These are phyloP conservation scores for Galago senegalensis DNA, from an alignment of 2,797 vertebrate genomes.

Conservation along the genomic window DNA sequence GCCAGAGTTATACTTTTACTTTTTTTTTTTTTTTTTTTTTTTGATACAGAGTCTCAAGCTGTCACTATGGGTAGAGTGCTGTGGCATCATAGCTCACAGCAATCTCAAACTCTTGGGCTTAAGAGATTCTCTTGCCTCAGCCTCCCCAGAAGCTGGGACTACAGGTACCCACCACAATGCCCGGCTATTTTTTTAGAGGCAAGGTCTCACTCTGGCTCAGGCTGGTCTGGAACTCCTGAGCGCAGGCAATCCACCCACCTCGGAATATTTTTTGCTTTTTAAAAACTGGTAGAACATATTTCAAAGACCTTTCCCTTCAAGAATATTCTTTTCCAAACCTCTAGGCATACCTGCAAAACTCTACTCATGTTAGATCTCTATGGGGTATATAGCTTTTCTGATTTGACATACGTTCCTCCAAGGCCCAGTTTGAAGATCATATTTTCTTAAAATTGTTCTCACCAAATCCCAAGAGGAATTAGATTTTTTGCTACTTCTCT, in stretches of 20 bases:
- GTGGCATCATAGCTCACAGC: too few relatives aligned
- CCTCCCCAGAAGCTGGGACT: too few relatives aligned
- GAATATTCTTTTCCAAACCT: not conserved
- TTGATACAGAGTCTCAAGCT: too few relatives aligned
- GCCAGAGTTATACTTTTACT: not conserved
- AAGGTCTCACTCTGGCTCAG: too few relatives aligned
- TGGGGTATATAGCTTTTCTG: not conserved
- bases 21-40: too few relatives aligned
- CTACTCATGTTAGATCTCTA: not conserved
- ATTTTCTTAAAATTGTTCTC: conserved; percentile 14
- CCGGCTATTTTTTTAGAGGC: too few relatives aligned
- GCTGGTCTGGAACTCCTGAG: too few relatives aligned
- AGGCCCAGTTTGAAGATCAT: not conserved
- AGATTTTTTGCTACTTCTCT: not conserved
- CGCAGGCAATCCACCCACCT: too few relatives aligned
- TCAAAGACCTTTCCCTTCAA: not conserved
- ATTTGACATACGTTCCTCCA: not conserved
- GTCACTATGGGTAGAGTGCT: too few relatives aligned
- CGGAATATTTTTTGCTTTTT: not conserved
- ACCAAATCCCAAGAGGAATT: not conserved
- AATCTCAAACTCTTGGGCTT: too few relatives aligned
- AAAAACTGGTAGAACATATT: not conserved
- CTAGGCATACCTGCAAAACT: not conserved
- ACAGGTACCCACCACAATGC: too few relatives aligned
- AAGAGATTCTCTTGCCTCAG: too few relatives aligned